These are phyloP conservation scores for Lysiphlebus fabarum DNA, from an alignment of 1,140 invertebrate species.

Conservation along the genomic window DNA sequence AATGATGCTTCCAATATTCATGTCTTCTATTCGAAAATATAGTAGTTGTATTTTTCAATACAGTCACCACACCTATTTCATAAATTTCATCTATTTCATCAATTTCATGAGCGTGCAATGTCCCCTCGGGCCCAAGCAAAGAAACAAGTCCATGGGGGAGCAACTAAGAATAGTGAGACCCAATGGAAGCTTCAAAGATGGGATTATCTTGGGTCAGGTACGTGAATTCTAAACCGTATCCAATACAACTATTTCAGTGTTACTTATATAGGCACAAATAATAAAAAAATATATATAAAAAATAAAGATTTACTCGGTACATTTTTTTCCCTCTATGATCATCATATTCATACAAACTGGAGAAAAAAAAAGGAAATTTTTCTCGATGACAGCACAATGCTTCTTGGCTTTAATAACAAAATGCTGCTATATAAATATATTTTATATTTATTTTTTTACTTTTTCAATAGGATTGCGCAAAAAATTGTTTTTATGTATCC, in stretches of 20 bases:
- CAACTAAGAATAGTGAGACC: constrained; percentile 35
- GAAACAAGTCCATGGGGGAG: constrained; percentile 39
- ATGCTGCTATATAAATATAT: too few relatives aligned
- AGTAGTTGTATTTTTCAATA: not conserved
- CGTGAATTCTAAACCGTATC: constrained; percentile 16
- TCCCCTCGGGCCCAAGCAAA: not conserved
- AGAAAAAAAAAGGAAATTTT: too few relatives aligned
- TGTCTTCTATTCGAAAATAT: too few relatives aligned
- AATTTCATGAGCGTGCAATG: too few relatives aligned
- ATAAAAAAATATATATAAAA: too few relatives aligned
- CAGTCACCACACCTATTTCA: constrained; percentile 1
- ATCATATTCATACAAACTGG: too few relatives aligned
- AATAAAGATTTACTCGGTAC: not conserved
- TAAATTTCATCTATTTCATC: not conserved
- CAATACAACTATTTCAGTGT: constrained; percentile 14
- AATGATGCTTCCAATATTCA: constrained; percentile 25
- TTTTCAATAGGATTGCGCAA: constrained; percentile 44
- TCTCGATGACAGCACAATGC: too few relatives aligned
- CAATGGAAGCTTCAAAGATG: constrained; percentile 35
- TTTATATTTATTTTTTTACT: too few relatives aligned
- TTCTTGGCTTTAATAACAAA: too few relatives aligned
- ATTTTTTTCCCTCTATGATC: too few relatives aligned
- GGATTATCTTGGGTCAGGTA: constrained; percentile 53
- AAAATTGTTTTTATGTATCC: constrained; percentile 21
- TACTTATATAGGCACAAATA: not conserved